Base-by-base conservation (phyloP, 2,888 invertebrate genomes). In the Cephus rjabovi region DNA sequence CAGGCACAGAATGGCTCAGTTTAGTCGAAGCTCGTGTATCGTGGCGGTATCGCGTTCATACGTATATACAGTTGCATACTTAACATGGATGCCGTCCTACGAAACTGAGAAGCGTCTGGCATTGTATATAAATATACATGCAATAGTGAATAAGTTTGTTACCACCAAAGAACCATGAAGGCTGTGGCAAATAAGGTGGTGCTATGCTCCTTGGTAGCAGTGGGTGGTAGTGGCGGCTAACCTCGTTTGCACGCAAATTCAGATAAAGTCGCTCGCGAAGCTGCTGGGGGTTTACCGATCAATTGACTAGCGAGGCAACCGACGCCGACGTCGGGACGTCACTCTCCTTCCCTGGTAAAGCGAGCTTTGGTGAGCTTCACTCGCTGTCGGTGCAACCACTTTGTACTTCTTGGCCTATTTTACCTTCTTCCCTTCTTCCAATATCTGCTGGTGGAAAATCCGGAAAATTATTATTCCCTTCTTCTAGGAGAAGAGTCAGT, bases 161-260 rank as follows among this genome's bases (percentile, higher is more conserved):
- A 23, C 40, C 40, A 40, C 15, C n/a, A 35, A 74, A 4, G 37
- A 30, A n/a, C 74, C 15, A 33, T 12, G 71, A 73, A 71, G 71
- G 34, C 12, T 12, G n/a, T 31, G 4, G 4, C 71, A 31, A 71
- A 71, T 23, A 71, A 71, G 71, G 4, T 71, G 30, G 0, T 34
- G 23, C 76, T 68, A 23, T 34, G 12, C 70, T 35, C 23, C 35
- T 76, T 56, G 76, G 34, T 34, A 75, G 75, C 69, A n/a, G 75
- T 74, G 77, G 76, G 76, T 69, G 74, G 70, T 34, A 76, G 75
- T 74, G 35, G 76, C 77, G 78, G 79, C 81, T 85, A 87, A 86
- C 83, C 85, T 85, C 84, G 83, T 87, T 86, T 86, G 79, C 83
- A 85, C 83, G 84, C 79, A 86, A 86, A 85, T 87, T 84, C 83